Evolutionary conservation across 2,888 invertebrate species (phyloP), one percentile per base, ranked within the genome.

Genomic region (Mythimna albipuncta): DNA sequence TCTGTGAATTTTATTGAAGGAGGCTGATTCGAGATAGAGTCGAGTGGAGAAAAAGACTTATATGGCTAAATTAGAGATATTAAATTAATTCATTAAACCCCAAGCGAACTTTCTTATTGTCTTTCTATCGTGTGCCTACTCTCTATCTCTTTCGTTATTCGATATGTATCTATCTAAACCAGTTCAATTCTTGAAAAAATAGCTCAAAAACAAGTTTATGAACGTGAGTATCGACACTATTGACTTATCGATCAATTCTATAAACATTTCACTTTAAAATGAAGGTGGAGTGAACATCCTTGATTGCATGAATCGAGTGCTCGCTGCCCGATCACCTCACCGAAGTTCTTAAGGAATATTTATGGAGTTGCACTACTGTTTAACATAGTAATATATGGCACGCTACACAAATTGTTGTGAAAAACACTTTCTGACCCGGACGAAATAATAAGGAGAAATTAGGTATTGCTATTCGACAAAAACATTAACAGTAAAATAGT

Each of bases 391-490:
- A 58, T 58, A 58, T 58, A 35, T 58, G 35, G 58, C 58, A 58
- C 35, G 16, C 10, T 50, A 16, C 16, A 65, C 21, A 65, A 55
- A 16, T 55, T 38, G 11, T 11, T n/a, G 16, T n/a, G 4, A 54
- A 54, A 32, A 50, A 54, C 64, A 52, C n/a, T 26, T 32, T 57
- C 41, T 21, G 54, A 54, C 26, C 55, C 55, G 10, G 26, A 65
- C 11, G 19, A 35, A 55, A 55, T 47, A 11, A 16, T 10, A 21
- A 52, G n/a, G 3, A n/a, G 0, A n/a, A 7, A 52, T n/a, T 54
- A 54, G 1, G 21, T 54, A 54, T 52, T n/a, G n/a, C 7, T 52
- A n/a, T 52, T n/a, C 9, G 52, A 52, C 19, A n/a, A 50, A 50
- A 16, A 26, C 26, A 26, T 26, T 26, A 26, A 26, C 26, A 26